Conservation (phyloP, 2,797 vertebrate genomes). For the Gallinago stenura region DNA sequence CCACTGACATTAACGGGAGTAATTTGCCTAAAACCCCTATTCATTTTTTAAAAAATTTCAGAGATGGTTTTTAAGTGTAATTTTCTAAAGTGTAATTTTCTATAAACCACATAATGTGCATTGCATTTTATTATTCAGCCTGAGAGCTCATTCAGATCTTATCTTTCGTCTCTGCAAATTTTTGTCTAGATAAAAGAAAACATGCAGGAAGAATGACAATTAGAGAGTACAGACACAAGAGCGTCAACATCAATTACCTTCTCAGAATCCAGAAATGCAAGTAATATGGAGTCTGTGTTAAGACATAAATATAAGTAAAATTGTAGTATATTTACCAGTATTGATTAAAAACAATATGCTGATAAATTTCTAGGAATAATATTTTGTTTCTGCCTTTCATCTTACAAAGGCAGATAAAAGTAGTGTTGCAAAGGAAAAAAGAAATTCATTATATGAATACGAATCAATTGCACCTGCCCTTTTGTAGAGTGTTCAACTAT, state of each 20-base stretch:
- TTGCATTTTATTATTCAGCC: conserved; percentile 7
- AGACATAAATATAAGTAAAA: background rate
- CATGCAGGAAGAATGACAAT: conserved; percentile 2
- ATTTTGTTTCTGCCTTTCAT: background rate
- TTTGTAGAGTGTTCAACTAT: background rate
- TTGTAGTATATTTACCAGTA: background rate
- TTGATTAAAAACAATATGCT: background rate
- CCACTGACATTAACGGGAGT: conserved; percentile 23
- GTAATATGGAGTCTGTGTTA: background rate
- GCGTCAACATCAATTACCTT: background rate
- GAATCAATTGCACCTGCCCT: conserved; percentile 1
- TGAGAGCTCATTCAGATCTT: background rate
- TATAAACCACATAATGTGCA: conserved; percentile 4
- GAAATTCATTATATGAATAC: background rate
- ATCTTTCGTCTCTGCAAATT: background rate
- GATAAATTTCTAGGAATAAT: background rate
- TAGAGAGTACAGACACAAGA: background rate
- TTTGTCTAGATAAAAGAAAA: background rate
- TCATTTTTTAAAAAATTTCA: background rate
- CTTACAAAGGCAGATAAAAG: background rate
- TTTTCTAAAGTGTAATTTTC: conserved; percentile 36
- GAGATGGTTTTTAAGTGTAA: conserved; percentile 26
- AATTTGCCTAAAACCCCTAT: conserved; percentile 22
- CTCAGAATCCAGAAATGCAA: background rate
- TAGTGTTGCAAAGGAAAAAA: background rate